phyloP scores from a whole-genome alignment of 1,140 invertebrate genomes.

The Lepidurus packardi region DNA sequence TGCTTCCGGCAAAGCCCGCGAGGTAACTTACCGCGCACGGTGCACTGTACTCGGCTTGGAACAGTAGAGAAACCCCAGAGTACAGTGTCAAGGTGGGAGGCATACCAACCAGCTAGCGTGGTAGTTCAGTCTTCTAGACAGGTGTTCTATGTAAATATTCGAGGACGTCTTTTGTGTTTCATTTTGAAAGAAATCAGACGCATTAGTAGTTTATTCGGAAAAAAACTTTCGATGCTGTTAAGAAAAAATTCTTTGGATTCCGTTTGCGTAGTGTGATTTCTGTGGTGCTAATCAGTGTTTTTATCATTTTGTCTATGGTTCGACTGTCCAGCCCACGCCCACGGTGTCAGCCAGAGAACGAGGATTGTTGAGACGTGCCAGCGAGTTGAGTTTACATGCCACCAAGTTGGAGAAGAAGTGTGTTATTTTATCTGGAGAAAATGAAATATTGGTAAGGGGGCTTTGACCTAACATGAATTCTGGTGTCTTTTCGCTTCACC shows the following conservation, averaged over 20 bases:
- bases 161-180: background rate
- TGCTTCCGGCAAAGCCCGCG: background rate
- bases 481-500: background rate
- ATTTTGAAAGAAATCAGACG: background rate
- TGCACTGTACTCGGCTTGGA: slow-evolving; percentile 8
- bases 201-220: background rate
- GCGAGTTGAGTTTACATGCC: slow-evolving; percentile 27
- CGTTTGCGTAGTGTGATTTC: background rate
- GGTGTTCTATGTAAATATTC: background rate
- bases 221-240: background rate
- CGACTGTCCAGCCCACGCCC: slow-evolving; percentile 25
- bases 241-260: no score
- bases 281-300: background rate
- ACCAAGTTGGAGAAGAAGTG: slow-evolving; percentile 30
- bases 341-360: slow-evolving; percentile 33
- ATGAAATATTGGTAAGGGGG: slow-evolving; percentile 33
- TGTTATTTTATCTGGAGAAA: slow-evolving; percentile 28
- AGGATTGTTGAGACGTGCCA: slow-evolving; percentile 31
- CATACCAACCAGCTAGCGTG: background rate
- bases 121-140: background rate
- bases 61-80: slow-evolving; percentile 1
- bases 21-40: slow-evolving; percentile 2
- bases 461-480: background rate
- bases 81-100: slow-evolving; percentile 6
- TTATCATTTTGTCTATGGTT: background rate